Conservation (phyloP, 2,113 vertebrate genomes). For the Phoxinus phoxinus region DNA sequence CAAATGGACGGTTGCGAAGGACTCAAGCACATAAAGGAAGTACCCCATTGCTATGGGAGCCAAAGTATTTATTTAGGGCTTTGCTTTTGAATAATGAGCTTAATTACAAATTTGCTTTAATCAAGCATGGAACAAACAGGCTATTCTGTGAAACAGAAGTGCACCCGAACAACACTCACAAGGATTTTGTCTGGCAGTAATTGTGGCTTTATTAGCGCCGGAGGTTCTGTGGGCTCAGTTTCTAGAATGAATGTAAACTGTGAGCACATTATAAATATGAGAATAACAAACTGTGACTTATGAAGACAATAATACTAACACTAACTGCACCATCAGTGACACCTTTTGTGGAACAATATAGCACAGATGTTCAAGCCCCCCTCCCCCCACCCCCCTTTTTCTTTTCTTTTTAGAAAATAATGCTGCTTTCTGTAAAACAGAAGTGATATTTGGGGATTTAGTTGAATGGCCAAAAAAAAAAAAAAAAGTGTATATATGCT, state of each 20-base stretch:
- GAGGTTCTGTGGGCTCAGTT: conserved; percentile 67
- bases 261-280: conserved; percentile 68
- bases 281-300: conserved; percentile 48
- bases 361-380: conserved; percentile 44
- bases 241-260: conserved; percentile 75
- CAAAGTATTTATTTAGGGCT: conserved; percentile 48
- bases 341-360: conserved; percentile 48
- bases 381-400: no score
- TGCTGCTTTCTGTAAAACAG: conserved; percentile 57
- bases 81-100: conserved; percentile 44
- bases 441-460: conserved; percentile 44
- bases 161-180: background rate
- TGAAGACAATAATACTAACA: conserved; percentile 63
- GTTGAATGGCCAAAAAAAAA: conserved; percentile 39
- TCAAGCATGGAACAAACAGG: conserved; percentile 48
- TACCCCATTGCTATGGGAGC: conserved; percentile 20
- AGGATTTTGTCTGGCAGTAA: conserved; percentile 13
- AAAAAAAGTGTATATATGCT: conserved; percentile 46
- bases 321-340: conserved; percentile 60
- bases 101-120: conserved; percentile 51
- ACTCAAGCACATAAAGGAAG: conserved; percentile 50
- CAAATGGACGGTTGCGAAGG: conserved; percentile 3
- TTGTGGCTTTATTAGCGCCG: conserved; percentile 56
- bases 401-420: conserved; percentile 28
- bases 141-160: conserved; percentile 42